Evolutionary conservation across 2,797 vertebrate species (phyloP).

Genomic region (Chloroceryle amazona): DNA sequence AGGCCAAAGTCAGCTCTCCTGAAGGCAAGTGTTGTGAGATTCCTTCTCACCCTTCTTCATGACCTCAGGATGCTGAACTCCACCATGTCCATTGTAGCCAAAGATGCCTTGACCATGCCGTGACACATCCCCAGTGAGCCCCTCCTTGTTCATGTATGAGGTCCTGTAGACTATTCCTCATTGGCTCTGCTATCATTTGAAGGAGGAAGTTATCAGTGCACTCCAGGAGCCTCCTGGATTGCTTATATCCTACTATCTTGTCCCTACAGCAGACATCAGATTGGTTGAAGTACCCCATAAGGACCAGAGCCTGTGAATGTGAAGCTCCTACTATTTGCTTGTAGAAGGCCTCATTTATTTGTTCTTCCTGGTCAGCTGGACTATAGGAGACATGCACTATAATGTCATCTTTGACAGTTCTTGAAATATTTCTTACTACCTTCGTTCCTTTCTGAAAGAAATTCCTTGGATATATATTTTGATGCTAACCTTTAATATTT

Average conservation of each 20-base stretch:
- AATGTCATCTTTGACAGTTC: background rate
- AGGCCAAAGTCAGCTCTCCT: background rate
- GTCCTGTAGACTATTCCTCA: background rate
- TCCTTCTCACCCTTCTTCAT: background rate
- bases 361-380: background rate
- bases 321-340: background rate
- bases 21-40: background rate
- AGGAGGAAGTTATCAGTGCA: background rate
- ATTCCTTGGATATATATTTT: background rate
- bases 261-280: background rate
- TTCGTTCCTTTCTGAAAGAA: background rate
- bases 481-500: background rate
- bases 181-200: background rate
- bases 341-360: background rate
- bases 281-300: accelerated
- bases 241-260: background rate
- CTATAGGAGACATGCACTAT: background rate
- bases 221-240: background rate
- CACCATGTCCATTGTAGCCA: background rate
- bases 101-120: background rate
- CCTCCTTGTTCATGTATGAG: accelerated
- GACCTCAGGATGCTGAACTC: background rate
- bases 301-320: background rate
- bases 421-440: background rate
- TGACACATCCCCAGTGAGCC: accelerated